Base-by-base conservation (phyloP, 2,888 invertebrate genomes). In the Eupithecia insigniata region DNA sequence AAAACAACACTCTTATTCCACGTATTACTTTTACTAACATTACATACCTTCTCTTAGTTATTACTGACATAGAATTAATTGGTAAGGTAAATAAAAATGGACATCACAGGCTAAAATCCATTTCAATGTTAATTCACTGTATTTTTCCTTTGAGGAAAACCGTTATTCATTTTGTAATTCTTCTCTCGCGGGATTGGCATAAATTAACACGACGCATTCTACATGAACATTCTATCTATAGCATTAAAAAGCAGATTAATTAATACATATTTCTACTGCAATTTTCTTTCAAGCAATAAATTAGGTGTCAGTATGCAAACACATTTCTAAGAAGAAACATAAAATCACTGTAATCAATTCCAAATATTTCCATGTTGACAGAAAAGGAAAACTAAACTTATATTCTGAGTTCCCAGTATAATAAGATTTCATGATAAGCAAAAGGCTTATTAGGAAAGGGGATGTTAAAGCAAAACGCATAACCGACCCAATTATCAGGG, bases 401-500 rank as follows among this genome's bases (percentile, higher is more conserved):
- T 14, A 58, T 58, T 10, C 22, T 10, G 51, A 26, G 18, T 60
- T 30, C 30, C 30, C 2, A 6, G 32, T 62, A 34, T 34, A 32
- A 61, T n/a, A n/a, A 62, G n/a, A 32, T 62, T 61, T 30, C 62
- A 7, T 18, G 18, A 18, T 34, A 32, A 22, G 55, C 30, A 71
- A 74, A 51, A 28, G 71, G 43, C 74, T 82, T 78, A 83, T 80
- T 82, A 83, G 77, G 78, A 79, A 74, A 76, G 74, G 73, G 72
- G 70, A 55, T 73, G 79, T 79, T 84, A 85, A 83, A 85, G 82
- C 81, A 86, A 85, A 89, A 89, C 90, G 89, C 89, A 89, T 90
- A 89, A 86, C 83, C 92, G 94, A 93, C 94, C 93, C 86, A 93
- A 94, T 94, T 94, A 88, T 85, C 87, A 62, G 82, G 85, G 88